These are phyloP conservation scores for Sarcophaga rosellei DNA, from an alignment of 2,888 invertebrate species.

Conservation along the genomic window DNA sequence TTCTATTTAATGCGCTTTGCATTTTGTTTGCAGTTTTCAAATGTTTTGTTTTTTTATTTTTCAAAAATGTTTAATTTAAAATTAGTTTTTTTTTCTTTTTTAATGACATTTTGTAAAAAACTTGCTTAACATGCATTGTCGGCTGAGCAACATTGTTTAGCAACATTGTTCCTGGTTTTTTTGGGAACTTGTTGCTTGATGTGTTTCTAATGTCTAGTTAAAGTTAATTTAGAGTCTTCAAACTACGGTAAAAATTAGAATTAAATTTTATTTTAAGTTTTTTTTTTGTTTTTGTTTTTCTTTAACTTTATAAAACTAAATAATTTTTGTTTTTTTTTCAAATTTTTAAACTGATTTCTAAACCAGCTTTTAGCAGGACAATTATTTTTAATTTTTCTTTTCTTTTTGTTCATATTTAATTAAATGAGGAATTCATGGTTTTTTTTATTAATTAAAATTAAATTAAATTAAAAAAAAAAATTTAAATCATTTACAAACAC, in stretches of 20 bases:
- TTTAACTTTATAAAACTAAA: no score
- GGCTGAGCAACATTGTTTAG: slow-evolving; percentile 54
- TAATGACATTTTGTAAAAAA: neutral
- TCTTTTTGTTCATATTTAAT: slow-evolving; percentile 64
- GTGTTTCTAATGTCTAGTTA: neutral
- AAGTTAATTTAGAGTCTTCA: neutral
- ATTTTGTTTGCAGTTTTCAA: neutral
- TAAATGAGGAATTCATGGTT: slow-evolving; percentile 72
- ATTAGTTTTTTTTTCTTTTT: slow-evolving; percentile 51
- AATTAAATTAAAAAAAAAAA: slow-evolving; percentile 47
- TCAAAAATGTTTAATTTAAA: slow-evolving; percentile 41
- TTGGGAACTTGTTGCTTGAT: neutral
- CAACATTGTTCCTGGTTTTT: slow-evolving; percentile 53
- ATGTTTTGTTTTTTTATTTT: slow-evolving; percentile 38
- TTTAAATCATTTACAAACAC: neutral
- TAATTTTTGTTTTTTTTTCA: no score
- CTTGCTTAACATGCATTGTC: slow-evolving; percentile 7
- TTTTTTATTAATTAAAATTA: neutral
- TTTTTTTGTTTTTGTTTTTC: no score
- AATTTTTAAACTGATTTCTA: no score
- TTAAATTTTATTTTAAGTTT: no score
- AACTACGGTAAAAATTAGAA: no score
- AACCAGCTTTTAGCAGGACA: no score
- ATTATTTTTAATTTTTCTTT: slow-evolving; percentile 6
- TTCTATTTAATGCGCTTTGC: neutral